phyloP scores from a whole-genome alignment of 2,888 invertebrate species.

The Endomychus coccineus region DNA sequence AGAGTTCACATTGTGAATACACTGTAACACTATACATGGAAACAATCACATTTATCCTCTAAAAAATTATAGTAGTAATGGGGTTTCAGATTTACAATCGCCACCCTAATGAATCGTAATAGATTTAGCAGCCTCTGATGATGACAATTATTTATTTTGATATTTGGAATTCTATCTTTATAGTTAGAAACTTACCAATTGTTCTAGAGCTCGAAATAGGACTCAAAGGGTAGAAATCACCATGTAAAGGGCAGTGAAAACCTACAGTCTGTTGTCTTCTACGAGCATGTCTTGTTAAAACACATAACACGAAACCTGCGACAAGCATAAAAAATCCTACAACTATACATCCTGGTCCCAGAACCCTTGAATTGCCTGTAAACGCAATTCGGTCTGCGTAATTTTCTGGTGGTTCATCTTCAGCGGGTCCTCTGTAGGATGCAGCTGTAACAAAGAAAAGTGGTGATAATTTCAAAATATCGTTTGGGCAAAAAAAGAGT shows the following conservation, averaged over 20 bases:
- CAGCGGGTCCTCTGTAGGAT: constrained; percentile 65
- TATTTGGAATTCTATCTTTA: not conserved
- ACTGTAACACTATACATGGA: too few relatives aligned
- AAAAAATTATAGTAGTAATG: too few relatives aligned
- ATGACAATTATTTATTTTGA: too few relatives aligned
- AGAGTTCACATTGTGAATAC: too few relatives aligned
- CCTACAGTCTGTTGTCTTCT: constrained; percentile 61
- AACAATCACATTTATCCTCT: too few relatives aligned
- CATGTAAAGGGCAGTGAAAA: constrained; percentile 71
- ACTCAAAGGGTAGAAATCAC: constrained; percentile 69
- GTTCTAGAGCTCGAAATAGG: constrained; percentile 50
- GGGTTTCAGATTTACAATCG: too few relatives aligned
- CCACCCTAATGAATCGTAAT: too few relatives aligned
- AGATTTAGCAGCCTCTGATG: too few relatives aligned
- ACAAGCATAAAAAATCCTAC: constrained; percentile 66
- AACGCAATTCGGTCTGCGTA: constrained; percentile 65
- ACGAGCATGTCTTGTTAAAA: constrained; percentile 59
- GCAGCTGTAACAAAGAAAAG: constrained; percentile 53
- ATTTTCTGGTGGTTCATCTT: constrained; percentile 64
- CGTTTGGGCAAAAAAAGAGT: too few relatives aligned
- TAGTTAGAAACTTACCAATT: constrained; percentile 32
- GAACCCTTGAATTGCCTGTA: constrained; percentile 64
- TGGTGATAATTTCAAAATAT: too few relatives aligned
- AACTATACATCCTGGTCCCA: constrained; percentile 67
- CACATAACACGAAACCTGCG: constrained; percentile 57